These are phyloP conservation scores for Laticauda laticaudata DNA, from an alignment of 2,113 vertebrate species.

Conservation along the genomic window DNA sequence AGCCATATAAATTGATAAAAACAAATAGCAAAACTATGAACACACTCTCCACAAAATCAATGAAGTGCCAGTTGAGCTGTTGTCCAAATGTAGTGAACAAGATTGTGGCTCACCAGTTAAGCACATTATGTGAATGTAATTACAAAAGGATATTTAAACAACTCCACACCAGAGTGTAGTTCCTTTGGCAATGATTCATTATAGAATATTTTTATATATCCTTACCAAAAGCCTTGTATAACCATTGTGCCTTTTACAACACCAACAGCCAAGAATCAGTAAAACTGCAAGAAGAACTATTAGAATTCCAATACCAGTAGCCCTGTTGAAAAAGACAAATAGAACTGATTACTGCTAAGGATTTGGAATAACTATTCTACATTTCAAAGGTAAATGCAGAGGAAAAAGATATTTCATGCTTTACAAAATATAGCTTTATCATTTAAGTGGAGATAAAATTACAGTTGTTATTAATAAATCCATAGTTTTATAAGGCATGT, in stretches of 20 bases:
- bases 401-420: neutral
- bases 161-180: neutral
- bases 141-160: neutral
- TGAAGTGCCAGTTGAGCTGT: neutral
- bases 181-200: neutral
- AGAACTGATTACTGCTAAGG: neutral
- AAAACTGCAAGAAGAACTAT: slow-evolving; percentile 81
- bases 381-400: neutral
- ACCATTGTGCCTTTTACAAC: slow-evolving; percentile 83
- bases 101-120: neutral
- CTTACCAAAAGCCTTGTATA: slow-evolving; percentile 86
- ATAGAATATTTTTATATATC: neutral
- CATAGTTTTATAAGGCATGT: neutral
- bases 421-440: neutral
- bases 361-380: neutral
- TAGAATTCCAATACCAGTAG: slow-evolving; percentile 83
- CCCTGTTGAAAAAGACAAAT: slow-evolving; percentile 72
- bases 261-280: slow-evolving; percentile 89
- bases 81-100: neutral
- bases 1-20: neutral
- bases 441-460: neutral
- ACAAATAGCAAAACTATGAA: neutral
- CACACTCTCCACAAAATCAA: neutral
- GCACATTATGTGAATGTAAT: neutral
- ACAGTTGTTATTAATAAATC: neutral